phyloP scores from a whole-genome alignment of 2,888 invertebrate genomes.

The Colletes collaris region DNA sequence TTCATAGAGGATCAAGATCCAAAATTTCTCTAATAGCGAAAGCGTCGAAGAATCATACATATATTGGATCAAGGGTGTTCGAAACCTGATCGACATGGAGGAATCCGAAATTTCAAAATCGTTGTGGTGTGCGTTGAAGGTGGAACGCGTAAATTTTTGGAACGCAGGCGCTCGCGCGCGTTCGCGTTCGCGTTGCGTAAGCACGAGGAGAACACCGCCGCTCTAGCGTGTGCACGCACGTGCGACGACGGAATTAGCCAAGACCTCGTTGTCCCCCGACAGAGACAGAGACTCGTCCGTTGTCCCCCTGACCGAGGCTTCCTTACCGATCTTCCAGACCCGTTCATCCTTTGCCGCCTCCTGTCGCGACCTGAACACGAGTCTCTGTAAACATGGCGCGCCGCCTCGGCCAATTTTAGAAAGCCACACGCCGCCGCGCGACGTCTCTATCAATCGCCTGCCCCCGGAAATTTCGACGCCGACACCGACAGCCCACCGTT shows the following conservation, averaged over 20 bases:
- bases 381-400: slow-evolving; percentile 53
- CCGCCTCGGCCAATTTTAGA: slow-evolving; percentile 65
- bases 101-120: slow-evolving; percentile 31
- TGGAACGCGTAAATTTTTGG: slow-evolving; percentile 59
- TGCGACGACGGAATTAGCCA: slow-evolving; percentile 78
- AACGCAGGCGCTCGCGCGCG: slow-evolving; percentile 50
- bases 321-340: slow-evolving; percentile 6
- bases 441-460: slow-evolving; percentile 63
- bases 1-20: no score
- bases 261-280: slow-evolving; percentile 54
- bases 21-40: no score
- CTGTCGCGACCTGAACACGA: not conserved
- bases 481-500: no score
- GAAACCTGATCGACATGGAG: not conserved
- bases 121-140: slow-evolving; percentile 20
- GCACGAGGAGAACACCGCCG: slow-evolving; percentile 60
- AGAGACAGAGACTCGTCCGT: slow-evolving; percentile 23
- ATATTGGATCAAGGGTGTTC: no score
- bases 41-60: no score
- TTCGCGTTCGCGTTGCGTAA: slow-evolving; percentile 71
- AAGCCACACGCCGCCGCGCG: slow-evolving; percentile 34
- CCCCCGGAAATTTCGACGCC: slow-evolving; percentile 61
- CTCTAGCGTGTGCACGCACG: slow-evolving; percentile 70
- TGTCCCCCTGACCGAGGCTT: slow-evolving; percentile 32
- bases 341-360: slow-evolving; percentile 34